Evolutionary conservation across 2,797 vertebrate species (phyloP).

Genomic region (Sebastes wilsoni): DNA sequence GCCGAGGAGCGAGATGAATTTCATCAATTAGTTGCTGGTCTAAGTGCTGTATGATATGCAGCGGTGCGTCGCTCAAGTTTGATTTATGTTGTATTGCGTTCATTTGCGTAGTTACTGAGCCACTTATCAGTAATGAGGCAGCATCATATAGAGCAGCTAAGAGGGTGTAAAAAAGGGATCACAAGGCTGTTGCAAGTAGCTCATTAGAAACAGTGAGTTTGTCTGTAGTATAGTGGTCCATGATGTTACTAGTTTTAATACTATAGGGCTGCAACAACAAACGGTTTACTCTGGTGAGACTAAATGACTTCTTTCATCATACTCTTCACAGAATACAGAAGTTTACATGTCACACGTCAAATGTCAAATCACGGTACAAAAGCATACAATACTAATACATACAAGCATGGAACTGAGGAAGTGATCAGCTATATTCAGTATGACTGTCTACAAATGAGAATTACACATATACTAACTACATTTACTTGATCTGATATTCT

Average conservation of each 20-base stretch:
- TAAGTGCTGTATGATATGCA: constrained; percentile 30
- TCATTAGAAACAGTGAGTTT: constrained; percentile 51
- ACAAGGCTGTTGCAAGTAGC: constrained; percentile 36
- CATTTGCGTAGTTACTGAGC: constrained; percentile 41
- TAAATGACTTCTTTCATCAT: background rate
- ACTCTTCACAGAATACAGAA: background rate
- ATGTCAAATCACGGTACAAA: too few species aligned
- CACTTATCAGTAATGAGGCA: constrained; percentile 54
- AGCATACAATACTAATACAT: background rate
- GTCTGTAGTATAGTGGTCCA: background rate
- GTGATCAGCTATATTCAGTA: background rate
- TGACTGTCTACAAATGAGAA: background rate
- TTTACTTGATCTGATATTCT: background rate
- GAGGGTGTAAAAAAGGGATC: constrained; percentile 8
- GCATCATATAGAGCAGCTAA: constrained; percentile 29
- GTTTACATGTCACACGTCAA: background rate
- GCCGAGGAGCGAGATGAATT: constrained; percentile 20
- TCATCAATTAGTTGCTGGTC: constrained; percentile 32
- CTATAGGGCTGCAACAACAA: background rate
- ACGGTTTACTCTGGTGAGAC: background rate
- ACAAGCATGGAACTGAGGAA: background rate
- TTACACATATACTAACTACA: background rate
- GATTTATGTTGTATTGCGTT: constrained; percentile 43
- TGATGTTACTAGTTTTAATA: background rate
- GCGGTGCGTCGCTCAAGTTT: constrained; percentile 21